Evolutionary conservation across 2,113 vertebrate species (phyloP), one percentile per base, ranked within the genome.

Genomic region (Megaceryle torquata): DNA sequence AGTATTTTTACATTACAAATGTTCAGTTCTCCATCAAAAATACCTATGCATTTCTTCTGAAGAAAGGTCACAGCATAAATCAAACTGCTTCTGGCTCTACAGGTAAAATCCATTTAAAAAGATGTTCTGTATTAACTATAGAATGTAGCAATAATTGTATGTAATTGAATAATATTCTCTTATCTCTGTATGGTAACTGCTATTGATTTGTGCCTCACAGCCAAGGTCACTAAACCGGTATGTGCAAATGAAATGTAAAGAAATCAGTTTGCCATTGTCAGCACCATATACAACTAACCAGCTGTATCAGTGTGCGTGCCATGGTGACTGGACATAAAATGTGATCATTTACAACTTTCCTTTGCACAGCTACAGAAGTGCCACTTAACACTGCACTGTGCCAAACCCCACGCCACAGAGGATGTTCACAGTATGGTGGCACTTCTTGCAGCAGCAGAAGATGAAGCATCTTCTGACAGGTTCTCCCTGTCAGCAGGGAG

Each of bases 401-500:
- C 41, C 56, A n/a, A 67, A 71, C 1, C n/a, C 31, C 29, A 51
- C 0, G 0, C 28, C 87, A 51, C 53, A 35, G 18, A 50, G 10
- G 54, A 31, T 1, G 0, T 8, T 50, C 61, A 37, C 48, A 44
- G 31, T 57, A 76, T 3, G 59, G 33, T n/a, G 25, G 11, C 48
- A 41, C 31, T 63, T 56, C 29, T 56, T 74, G 50, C 9, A n/a
- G 48, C 35, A 77, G 29, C 10, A 75, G 70, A 6, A 24, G 31
- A 51, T 14, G 43, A 75, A 63, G 33, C 46, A 46, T 22, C 56
- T 60, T 22, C 56, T 60, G 25, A 43, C 48, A 24, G 33, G 44
- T 19, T 41, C 51, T 48, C 77, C 0, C 0, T 4, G 1, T 20
- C 9, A 53, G 54, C 53, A 56, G 6, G 20, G 29, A 77, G 6